phyloP scores from a whole-genome alignment of 2,797 vertebrate species.

The Muscicapa comitata region DNA sequence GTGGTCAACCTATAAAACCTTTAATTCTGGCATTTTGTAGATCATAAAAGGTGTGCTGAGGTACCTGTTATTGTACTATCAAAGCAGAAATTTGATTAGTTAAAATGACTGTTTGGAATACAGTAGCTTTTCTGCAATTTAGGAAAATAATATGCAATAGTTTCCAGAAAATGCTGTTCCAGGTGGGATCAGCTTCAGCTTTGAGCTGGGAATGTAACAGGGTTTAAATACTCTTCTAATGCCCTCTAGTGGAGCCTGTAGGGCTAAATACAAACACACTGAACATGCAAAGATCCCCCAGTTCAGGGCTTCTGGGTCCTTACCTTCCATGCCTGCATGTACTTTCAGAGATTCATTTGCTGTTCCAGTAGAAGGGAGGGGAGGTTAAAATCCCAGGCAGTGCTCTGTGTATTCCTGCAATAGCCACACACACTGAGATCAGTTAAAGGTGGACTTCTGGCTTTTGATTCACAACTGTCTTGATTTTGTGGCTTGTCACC shows the following conservation, averaged over 20 bases:
- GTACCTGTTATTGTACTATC: neutral
- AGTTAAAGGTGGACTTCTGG: neutral
- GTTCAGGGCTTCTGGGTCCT: neutral
- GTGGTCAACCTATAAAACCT: neutral
- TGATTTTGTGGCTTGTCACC: conserved; percentile 16
- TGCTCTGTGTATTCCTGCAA: neutral
- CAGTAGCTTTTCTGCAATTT: neutral
- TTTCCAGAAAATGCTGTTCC: conserved; percentile 8
- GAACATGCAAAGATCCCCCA: neutral
- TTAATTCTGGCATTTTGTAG: neutral
- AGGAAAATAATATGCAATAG: neutral
- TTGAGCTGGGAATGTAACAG: neutral
- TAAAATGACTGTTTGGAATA: neutral
- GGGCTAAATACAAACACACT: neutral
- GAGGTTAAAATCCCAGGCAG: neutral
- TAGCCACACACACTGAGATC: neutral
- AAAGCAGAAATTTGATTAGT: neutral
- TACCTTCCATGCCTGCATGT: neutral
- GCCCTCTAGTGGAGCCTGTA: conserved; percentile 63
- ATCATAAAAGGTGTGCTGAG: neutral
- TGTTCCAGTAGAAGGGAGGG: neutral
- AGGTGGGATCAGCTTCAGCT: neutral
- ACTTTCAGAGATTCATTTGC: neutral
- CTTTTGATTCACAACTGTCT: neutral
- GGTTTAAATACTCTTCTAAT: conserved; percentile 17